phyloP scores from a whole-genome alignment of 2,797 vertebrate species.

The Pseudomugil gertrudae region DNA sequence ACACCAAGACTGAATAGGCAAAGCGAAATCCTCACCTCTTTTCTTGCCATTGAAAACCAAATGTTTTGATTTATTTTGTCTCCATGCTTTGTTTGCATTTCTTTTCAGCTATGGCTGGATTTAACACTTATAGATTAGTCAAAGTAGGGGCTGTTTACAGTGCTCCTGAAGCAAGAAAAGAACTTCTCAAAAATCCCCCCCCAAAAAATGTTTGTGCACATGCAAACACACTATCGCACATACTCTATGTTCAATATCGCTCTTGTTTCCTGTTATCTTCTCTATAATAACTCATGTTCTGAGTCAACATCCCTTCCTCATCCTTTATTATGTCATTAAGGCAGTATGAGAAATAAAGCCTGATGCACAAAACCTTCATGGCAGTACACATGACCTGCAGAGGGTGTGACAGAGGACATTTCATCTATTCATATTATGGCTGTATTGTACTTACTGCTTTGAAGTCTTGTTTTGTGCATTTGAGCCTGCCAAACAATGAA shows the following conservation, averaged over 20 bases:
- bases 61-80: constrained; percentile 64
- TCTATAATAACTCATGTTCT: constrained; percentile 32
- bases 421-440: constrained; percentile 31
- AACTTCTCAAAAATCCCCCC: constrained; percentile 17
- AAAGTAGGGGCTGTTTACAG: constrained; percentile 49
- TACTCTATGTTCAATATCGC: constrained; percentile 17
- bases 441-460: constrained; percentile 40
- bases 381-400: constrained; percentile 46
- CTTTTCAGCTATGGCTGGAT: constrained; percentile 58
- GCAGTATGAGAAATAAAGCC: constrained; percentile 38
- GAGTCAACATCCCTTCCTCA: constrained; percentile 52
- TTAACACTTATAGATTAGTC: constrained; percentile 60
- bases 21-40: constrained; percentile 70
- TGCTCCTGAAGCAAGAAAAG: constrained; percentile 35
- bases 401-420: constrained; percentile 33
- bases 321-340: constrained; percentile 41
- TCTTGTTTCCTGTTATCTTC: constrained; percentile 38
- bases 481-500: constrained; percentile 29
- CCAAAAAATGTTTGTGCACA: constrained; percentile 14
- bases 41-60: constrained; percentile 43
- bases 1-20: constrained; percentile 45
- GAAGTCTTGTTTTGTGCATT: constrained; percentile 45
- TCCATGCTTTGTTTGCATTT: constrained; percentile 55
- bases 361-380: constrained; percentile 43
- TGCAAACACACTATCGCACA: constrained; percentile 25